Base-by-base conservation (phyloP, 2,888 invertebrate genomes). In the Drosophila rellima region DNA sequence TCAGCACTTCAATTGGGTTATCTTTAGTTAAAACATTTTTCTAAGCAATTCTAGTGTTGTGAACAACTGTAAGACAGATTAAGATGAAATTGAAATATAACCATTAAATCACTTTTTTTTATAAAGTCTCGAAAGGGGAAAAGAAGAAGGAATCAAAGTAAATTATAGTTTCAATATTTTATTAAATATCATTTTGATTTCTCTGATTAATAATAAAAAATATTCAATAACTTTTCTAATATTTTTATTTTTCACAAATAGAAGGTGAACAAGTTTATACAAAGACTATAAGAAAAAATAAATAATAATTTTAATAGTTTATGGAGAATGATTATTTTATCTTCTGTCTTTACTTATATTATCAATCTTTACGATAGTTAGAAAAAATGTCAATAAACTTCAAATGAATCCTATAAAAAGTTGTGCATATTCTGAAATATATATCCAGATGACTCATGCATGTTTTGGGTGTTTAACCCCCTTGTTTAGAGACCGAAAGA, bases 401-500 rank as follows among this genome's bases (percentile, higher is more conserved):
- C 3, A 39, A 51, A 59, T 15, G 40, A 40, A 33, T 23, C 33
- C 37, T 54, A 52, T 40, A 70, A 75, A 65, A 51, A 5, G n/a
- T 39, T 42, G 55, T 20, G 33, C 31, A 56, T 17, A 45, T 44
- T 33, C 54, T 40, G 20, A 47, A 39, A 40, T 55, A 39, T 18
- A 20, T 47, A 51, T 18, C 33, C 37, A 76, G 23, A 77, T 72
- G 74, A 74, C 26, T 67, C 78, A 67, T 62, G 78, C 54, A 73
- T 55, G 59, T 48, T 56, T 15, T 0, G 35, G 47, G 55, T 57
- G 57, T 70, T 52, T 26, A 11, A 23, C 37, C 45, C 18, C 44
- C 17, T 35, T 29, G 23, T 18, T 20, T 26, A 48, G 26, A 20
- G 5, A 8, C 42, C 20, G 7, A 20, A 20, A n/a, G 13, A 11